Evolutionary conservation across 1,140 invertebrate species (phyloP).

Genomic region (Microplitis demolitor): DNA sequence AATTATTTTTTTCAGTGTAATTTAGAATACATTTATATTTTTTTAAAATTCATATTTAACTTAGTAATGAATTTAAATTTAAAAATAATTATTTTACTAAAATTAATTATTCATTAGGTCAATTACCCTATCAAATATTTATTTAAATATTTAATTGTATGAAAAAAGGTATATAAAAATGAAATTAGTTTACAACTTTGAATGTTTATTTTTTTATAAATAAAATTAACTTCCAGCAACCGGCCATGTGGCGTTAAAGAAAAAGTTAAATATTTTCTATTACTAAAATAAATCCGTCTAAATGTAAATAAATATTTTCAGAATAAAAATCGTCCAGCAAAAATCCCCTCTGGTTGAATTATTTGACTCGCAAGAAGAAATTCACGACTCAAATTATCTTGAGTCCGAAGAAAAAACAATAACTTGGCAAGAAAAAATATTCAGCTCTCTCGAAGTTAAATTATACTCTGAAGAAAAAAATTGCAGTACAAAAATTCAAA

Average conservation of each 20-base stretch:
- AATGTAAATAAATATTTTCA: slow-evolving; percentile 37
- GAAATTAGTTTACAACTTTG: slow-evolving; percentile 5
- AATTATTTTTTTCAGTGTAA: no score
- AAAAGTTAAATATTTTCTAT: background rate
- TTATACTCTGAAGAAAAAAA: slow-evolving; percentile 54
- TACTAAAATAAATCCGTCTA: no score
- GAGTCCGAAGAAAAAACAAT: slow-evolving; percentile 51
- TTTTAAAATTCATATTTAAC: no score
- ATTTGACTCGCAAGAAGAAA: slow-evolving; percentile 51
- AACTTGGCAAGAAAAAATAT: slow-evolving; percentile 58
- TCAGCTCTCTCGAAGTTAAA: slow-evolving; percentile 50
- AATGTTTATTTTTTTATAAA: background rate
- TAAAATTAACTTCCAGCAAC: background rate
- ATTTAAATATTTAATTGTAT: no score
- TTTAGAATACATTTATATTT: no score
- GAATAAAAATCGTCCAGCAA: slow-evolving; percentile 55
- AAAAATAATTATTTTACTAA: no score
- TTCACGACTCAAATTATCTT: slow-evolving; percentile 50
- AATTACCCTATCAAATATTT: no score
- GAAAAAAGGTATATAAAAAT: no score
- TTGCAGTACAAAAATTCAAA: slow-evolving; percentile 49
- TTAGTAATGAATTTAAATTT: no score
- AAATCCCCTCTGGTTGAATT: slow-evolving; percentile 54
- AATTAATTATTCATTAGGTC: no score
- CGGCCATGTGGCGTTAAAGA: slow-evolving; percentile 1